These are phyloP conservation scores for Ophiodon elongatus DNA, from an alignment of 2,113 vertebrate genomes.

Conservation along the genomic window DNA sequence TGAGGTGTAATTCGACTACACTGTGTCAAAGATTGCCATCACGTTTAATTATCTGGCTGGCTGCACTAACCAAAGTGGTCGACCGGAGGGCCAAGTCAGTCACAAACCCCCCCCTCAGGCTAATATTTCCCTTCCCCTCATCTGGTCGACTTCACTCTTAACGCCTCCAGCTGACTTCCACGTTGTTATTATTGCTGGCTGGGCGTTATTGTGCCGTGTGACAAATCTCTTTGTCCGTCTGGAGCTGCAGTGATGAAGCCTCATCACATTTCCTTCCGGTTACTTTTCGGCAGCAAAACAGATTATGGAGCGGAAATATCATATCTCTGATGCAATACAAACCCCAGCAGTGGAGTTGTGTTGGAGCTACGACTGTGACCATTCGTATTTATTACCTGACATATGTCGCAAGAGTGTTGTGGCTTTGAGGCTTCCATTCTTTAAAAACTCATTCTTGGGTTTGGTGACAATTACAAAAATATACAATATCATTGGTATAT, in stretches of 20 bases:
- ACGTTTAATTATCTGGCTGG: conserved; percentile 79
- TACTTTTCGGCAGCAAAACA: conserved; percentile 22
- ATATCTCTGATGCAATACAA: background rate
- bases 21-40: conserved; percentile 77
- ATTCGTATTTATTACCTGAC: conserved; percentile 20
- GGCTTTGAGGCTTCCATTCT: conserved; percentile 5
- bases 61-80: conserved; percentile 76
- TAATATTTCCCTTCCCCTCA: conserved; percentile 47
- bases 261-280: conserved; percentile 24
- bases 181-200: conserved; percentile 52
- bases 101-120: conserved; percentile 52
- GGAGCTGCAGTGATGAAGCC: conserved; percentile 12
- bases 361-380: background rate
- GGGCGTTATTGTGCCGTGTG: conserved; percentile 51
- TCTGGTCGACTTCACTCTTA: conserved; percentile 48
- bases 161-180: conserved; percentile 60
- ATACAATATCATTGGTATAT: background rate
- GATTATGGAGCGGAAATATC: background rate
- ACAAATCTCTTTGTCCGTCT: conserved; percentile 42
- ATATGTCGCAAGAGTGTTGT: background rate
- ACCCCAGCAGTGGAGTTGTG: background rate
- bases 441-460: background rate
- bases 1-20: conserved; percentile 74
- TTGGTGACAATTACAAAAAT: background rate
- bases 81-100: conserved; percentile 49